These are phyloP conservation scores for Fragum fragum DNA, from an alignment of 2,888 invertebrate genomes.

Conservation along the genomic window DNA sequence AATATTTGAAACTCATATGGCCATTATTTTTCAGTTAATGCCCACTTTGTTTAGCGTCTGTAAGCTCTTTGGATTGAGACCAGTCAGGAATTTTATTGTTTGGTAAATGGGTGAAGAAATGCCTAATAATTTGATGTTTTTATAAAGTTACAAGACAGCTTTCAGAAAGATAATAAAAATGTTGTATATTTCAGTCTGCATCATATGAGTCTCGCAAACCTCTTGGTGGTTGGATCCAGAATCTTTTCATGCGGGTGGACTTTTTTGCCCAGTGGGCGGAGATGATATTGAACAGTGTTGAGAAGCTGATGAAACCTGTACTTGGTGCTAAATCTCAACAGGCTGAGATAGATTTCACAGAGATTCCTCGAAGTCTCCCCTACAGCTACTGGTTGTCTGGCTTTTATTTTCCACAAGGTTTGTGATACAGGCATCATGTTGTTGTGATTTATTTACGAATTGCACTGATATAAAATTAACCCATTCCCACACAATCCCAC, in stretches of 20 bases:
- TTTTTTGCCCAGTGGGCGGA: conserved; percentile 86
- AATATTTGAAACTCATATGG: too few species aligned
- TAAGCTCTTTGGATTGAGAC: conserved; percentile 41
- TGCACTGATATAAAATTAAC: too few species aligned
- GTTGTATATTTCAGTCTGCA: conserved; percentile 79
- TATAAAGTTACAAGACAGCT: too few species aligned
- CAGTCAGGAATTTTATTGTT: conserved; percentile 24
- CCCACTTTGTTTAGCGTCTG: too few species aligned
- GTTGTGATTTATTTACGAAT: too few species aligned
- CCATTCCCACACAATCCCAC: too few species aligned
- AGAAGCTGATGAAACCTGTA: conserved; percentile 75
- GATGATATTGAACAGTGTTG: conserved; percentile 77
- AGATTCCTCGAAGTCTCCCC: conserved; percentile 74
- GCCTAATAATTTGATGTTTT: conserved; percentile 68
- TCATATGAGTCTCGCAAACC: conserved; percentile 86
- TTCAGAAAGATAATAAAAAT: too few species aligned
- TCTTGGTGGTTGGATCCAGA: conserved; percentile 84
- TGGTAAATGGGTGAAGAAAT: conserved; percentile 56
- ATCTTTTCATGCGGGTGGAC: conserved; percentile 83
- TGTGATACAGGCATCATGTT: neutral
- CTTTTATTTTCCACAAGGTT: conserved; percentile 87
- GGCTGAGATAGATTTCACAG: conserved; percentile 56
- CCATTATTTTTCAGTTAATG: too few species aligned
- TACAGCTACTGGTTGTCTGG: conserved; percentile 85
- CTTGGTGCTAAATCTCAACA: conserved; percentile 46